These are phyloP conservation scores for Agrotis clavis DNA, from an alignment of 2,888 invertebrate species.

Conservation along the genomic window DNA sequence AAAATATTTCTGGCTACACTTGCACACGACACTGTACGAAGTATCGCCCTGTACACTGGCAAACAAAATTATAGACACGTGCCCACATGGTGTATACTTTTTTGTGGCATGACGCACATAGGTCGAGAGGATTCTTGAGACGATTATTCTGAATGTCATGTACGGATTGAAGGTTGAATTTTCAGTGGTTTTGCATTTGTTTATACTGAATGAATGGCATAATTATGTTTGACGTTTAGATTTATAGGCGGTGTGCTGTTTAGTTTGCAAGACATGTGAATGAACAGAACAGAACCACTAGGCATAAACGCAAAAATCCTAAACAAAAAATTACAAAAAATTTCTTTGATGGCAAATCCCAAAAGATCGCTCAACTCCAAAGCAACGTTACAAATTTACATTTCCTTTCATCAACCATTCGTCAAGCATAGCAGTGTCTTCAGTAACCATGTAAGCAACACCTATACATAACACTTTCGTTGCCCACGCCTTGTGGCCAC, in stretches of 20 bases:
- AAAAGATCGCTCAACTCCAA: background rate
- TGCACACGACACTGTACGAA: constrained; percentile 88
- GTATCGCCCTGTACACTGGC: constrained; percentile 70
- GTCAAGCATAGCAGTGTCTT: constrained; percentile 34
- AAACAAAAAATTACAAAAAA: background rate
- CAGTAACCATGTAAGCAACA: constrained; percentile 46
- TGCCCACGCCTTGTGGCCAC: constrained; percentile 61
- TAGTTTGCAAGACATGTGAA: constrained; percentile 33
- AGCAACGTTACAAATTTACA: background rate
- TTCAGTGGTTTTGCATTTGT: constrained; percentile 11
- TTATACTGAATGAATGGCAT: constrained; percentile 30
- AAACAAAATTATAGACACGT: constrained; percentile 63
- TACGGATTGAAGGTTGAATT: constrained; percentile 27
- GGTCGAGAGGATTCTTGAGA: constrained; percentile 51
- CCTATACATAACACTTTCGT: constrained; percentile 66
- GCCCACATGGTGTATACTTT: constrained; percentile 57
- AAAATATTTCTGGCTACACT: constrained; percentile 90
- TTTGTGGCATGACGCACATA: constrained; percentile 64
- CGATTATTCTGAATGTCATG: constrained; percentile 49
- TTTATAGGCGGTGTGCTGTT: constrained; percentile 43
- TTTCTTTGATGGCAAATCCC: too few relatives aligned
- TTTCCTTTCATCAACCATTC: constrained; percentile 29
- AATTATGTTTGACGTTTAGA: constrained; percentile 39
- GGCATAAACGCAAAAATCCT: background rate
- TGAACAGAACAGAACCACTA: constrained; percentile 3